These are phyloP conservation scores for Athalia rosae DNA, from an alignment of 2,888 invertebrate species.

Conservation along the genomic window DNA sequence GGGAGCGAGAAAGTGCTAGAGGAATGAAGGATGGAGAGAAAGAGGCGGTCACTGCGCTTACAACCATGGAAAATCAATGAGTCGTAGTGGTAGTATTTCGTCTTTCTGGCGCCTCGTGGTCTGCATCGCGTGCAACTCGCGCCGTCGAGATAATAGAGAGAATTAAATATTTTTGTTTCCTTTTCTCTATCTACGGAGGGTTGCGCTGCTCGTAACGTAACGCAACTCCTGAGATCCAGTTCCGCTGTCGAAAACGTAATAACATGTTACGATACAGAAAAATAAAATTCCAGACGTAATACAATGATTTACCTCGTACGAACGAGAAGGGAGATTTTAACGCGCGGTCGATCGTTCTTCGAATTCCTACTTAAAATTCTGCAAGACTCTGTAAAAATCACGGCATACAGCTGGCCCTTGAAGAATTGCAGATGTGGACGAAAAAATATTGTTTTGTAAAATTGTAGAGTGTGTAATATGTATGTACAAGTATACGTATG, in stretches of 20 bases:
- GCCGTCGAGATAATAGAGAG: not conserved
- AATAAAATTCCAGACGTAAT: too few relatives aligned
- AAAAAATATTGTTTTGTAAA: not conserved
- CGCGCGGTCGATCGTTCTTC: too few relatives aligned
- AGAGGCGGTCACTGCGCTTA: slow-evolving; percentile 36
- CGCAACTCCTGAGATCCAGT: too few relatives aligned
- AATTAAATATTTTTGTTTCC: not conserved
- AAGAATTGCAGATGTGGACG: not conserved
- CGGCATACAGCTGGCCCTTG: too few relatives aligned
- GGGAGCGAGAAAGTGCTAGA: not conserved
- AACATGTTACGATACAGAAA: too few relatives aligned
- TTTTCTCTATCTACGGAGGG: not conserved
- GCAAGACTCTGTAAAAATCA: too few relatives aligned
- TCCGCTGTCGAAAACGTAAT: too few relatives aligned
- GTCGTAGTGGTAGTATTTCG: slow-evolving; percentile 41
- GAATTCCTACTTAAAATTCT: too few relatives aligned
- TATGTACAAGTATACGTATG: not conserved
- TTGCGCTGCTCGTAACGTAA: too few relatives aligned
- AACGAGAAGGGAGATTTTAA: too few relatives aligned
- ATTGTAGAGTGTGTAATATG: not conserved
- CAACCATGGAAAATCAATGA: slow-evolving; percentile 41
- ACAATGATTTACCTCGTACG: too few relatives aligned
- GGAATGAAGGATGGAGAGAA: not conserved
- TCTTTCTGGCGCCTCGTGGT: slow-evolving; percentile 40
- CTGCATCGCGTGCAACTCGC: slow-evolving; percentile 33